Conservation (phyloP, 2,113 vertebrate genomes). For the Sander lucioperca region DNA sequence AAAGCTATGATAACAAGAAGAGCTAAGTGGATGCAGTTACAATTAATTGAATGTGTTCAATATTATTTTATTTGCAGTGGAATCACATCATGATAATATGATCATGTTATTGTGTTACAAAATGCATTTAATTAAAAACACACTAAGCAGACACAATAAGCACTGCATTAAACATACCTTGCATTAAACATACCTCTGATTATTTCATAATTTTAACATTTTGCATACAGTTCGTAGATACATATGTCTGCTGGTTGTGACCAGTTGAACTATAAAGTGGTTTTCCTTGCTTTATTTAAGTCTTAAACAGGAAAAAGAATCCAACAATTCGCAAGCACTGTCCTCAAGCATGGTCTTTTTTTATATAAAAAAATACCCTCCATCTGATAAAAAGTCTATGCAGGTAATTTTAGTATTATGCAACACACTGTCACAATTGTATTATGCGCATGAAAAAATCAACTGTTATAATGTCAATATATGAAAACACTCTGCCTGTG, state of each 20-base stretch:
- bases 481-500: not conserved
- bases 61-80: not conserved
- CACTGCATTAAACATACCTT: not conserved
- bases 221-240: not conserved
- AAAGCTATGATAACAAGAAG: not conserved
- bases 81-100: not conserved
- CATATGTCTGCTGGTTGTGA: not conserved
- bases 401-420: not conserved
- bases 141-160: no score
- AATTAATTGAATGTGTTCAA: conserved; percentile 1
- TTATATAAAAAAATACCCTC: not conserved
- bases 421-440: not conserved
- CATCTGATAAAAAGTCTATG: not conserved
- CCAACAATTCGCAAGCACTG: not conserved
- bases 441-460: not conserved
- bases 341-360: not conserved
- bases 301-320: not conserved
- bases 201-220: not conserved
- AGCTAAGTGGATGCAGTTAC: not conserved
- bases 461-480: not conserved
- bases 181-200: not conserved
- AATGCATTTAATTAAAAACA: not conserved
- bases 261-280: not conserved
- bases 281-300: not conserved
- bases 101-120: not conserved